Base-by-base conservation (phyloP, 2,113 vertebrate species). In the Oncorhynchus kisutch region DNA sequence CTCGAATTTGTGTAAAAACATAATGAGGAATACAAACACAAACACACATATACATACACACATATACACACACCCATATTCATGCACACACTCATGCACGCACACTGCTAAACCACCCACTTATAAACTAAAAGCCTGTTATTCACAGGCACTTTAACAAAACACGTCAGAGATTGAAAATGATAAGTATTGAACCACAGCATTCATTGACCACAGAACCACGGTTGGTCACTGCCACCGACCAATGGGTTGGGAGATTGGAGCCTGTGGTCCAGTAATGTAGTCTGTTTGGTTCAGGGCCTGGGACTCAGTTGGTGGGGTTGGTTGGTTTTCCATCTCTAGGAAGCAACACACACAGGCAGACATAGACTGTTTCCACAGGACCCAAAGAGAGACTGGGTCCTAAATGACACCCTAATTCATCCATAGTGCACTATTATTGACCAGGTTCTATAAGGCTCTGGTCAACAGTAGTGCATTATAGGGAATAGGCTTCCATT, bases 321-420 rank as follows among this genome's bases (percentile, higher is more conserved):
- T 34, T 34, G 34, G 34, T 34, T 34, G 6, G 70, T 57, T 57
- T 60, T 60, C 54, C 70, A 72, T 72, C 70, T n/a, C 51, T 27
- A n/a, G 51, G 49, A 11, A 51, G 14, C 49, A 51, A 14, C 14
- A 72, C 27, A 72, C 51, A 72, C 18, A 72, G 49, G n/a, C 70
- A 34, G 45, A 34, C 34, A 34, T 7, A 29, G 49, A 14, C 54
- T 72, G 51, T 72, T 72, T 72, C 51, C 70, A 72, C 54, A n/a
- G 51, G 9, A 12, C 16, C 25, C 70, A 60, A 22, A 51, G 49
- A 16, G 14, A 51, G 9, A n/a, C 31, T 2, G 14, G 14, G 18
- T 45, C 39, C 16, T 31, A 29, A 51, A 51, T 14, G 2, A 14
- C 49, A 51, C 49, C 3, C 13, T 51, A 3, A 11, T 51, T 2